Evolutionary conservation across 2,113 vertebrate species (phyloP), one percentile per base, ranked within the genome.

Genomic region (Triplophysa dalaica): DNA sequence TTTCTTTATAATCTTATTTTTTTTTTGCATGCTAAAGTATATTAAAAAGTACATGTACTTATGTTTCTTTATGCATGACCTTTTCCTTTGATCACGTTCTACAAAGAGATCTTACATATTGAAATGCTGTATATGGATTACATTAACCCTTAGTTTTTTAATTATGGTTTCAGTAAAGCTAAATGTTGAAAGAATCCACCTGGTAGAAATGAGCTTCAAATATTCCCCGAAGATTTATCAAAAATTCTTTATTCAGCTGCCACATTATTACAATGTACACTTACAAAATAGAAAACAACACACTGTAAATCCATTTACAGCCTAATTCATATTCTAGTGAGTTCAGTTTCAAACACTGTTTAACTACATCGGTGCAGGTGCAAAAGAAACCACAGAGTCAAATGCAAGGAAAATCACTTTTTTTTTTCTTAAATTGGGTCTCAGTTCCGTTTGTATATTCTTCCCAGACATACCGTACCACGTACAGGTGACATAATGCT

Each of bases 191-290:
- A 17, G 29, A 52, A 70, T 70, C 3, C 14, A 70, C 22, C 14
- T 14, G 24, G 13, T 26, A 10, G 1, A 33, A 70, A 70, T 33
- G 6, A 72, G 26, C 33, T 24, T 22, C 58, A 43, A 73, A 21
- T 38, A 9, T 21, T n/a, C 43, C 54, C 22, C 0, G 0, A 22
- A 74, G 33, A 24, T 43, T 74, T 43, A 48, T 50, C 60, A 41
- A 75, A 75, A 77, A 45, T 54, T 11, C 16, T 81, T 78, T 78
- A 81, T 84, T 81, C 75, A 84, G 83, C 79, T 84, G 79, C 83
- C 75, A 80, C 52, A 72, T 78, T 63, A 77, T 54, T 10, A 67
- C 77, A 69, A 9, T 74, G 13, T 60, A 81, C 58, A 80, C 26
- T 26, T 64, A 69, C 45, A 84, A 84, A 68, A 67, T 64, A 70